Conservation (phyloP, 1,140 invertebrate species). For the Thalassaphorura encarpata region DNA sequence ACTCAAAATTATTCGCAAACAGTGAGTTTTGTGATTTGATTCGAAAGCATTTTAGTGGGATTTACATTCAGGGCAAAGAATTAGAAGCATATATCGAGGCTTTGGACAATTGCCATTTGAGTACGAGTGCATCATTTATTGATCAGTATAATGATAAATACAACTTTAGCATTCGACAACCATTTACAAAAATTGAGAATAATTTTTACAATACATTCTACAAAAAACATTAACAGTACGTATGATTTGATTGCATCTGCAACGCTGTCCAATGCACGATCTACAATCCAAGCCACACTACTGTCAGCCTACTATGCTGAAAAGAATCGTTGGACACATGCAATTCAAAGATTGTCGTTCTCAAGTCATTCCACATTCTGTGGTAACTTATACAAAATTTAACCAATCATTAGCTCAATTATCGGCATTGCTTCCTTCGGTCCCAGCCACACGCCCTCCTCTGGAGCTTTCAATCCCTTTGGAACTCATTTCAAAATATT, state of each 20-base stretch:
- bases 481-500: conserved; percentile 21
- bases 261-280: conserved; percentile 25
- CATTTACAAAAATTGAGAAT: conserved; percentile 29
- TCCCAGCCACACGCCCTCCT: not conserved
- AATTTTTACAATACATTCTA: conserved; percentile 31
- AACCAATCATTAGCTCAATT: not conserved
- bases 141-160: conserved; percentile 1
- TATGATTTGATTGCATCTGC: conserved; percentile 18
- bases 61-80: conserved; percentile 6
- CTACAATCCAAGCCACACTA: conserved; percentile 16
- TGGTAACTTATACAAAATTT: conserved; percentile 12
- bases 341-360: conserved; percentile 13
- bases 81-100: conserved; percentile 7
- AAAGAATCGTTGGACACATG: conserved; percentile 26
- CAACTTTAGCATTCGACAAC: conserved; percentile 16
- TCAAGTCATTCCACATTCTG: conserved; percentile 12
- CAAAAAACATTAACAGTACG: not conserved
- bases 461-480: conserved; percentile 7
- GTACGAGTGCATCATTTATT: not conserved
- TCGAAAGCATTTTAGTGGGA: conserved; percentile 20
- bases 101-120: conserved; percentile 9
- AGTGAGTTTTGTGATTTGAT: conserved; percentile 22
- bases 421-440: not conserved
- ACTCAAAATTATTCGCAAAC: not conserved
- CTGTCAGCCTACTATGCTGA: conserved; percentile 27